Percentiles rank a stretch among this genome's conserved stretches.
Evolutionary conservation across 2,113 vertebrate species (phyloP).

Genomic region (Aphelocoma coerulescens): DNA sequence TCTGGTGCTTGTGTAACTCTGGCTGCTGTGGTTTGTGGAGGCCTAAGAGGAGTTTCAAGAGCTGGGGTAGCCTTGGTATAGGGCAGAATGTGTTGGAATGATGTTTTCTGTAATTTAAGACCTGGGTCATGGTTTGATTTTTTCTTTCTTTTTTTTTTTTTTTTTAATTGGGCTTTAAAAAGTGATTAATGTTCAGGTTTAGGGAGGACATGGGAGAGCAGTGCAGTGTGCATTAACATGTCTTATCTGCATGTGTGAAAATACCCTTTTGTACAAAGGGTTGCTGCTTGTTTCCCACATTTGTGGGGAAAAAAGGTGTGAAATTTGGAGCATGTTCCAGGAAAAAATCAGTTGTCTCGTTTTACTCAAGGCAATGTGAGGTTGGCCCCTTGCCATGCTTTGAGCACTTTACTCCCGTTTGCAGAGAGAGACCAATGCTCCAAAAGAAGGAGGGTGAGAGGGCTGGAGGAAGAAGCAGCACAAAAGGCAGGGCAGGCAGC

Average conservation of each 20-base stretch:
- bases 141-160: not conserved
- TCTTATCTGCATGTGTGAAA: not conserved
- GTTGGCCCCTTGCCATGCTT: slow-evolving; percentile 66
- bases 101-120: not conserved
- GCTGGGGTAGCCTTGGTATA: not conserved
- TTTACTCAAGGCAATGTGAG: slow-evolving; percentile 56
- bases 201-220: not conserved
- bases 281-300: not conserved
- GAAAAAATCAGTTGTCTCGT: slow-evolving; percentile 60
- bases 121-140: not conserved
- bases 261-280: not conserved
- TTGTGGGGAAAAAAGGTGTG: slow-evolving; percentile 17
- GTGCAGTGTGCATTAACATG: not conserved
- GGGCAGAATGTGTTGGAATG: not conserved
- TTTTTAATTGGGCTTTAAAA: not conserved
- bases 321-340: slow-evolving; percentile 57
- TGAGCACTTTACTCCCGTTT: not conserved
- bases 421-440: not conserved
- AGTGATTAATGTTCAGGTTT: not conserved
- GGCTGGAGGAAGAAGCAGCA: not conserved
- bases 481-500: not conserved
- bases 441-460: not conserved
- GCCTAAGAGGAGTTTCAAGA: not conserved
- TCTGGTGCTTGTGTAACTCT: not conserved
- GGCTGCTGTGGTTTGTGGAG: not conserved